These are phyloP conservation scores for Ammodytes marinus DNA, from an alignment of 2,113 vertebrate species.

Conservation along the genomic window DNA sequence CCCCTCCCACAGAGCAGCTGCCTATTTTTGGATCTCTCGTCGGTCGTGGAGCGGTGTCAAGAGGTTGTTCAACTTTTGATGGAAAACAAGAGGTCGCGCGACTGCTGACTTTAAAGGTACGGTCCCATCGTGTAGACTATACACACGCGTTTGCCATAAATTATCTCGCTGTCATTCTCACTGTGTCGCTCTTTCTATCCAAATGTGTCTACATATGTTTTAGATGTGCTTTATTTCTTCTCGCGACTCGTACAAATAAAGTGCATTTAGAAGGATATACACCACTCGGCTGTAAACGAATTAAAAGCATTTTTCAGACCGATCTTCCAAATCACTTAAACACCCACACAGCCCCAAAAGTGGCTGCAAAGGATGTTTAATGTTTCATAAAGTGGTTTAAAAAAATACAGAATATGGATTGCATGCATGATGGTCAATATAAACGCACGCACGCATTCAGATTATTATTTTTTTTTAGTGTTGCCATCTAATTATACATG, in stretches of 20 bases:
- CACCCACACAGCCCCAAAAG: slow-evolving; percentile 30
- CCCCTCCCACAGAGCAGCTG: slow-evolving; percentile 61
- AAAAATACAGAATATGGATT: slow-evolving; percentile 5
- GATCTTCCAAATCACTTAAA: slow-evolving; percentile 55
- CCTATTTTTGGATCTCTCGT: slow-evolving; percentile 78
- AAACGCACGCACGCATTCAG: slow-evolving; percentile 6
- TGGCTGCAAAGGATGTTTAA: slow-evolving; percentile 41
- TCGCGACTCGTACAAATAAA: slow-evolving; percentile 27
- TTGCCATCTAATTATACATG: slow-evolving; percentile 28
- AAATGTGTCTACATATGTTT: slow-evolving; percentile 3
- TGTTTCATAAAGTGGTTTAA: slow-evolving; percentile 38
- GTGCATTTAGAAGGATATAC: not conserved
- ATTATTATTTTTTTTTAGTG: slow-evolving; percentile 22
- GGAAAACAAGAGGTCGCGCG: slow-evolving; percentile 82
- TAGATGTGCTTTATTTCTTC: slow-evolving; percentile 21
- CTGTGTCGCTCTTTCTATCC: not conserved
- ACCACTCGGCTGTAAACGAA: slow-evolving; percentile 17
- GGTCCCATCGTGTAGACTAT: not conserved
- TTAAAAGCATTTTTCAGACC: slow-evolving; percentile 33
- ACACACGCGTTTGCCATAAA: not conserved
- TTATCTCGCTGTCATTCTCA: slow-evolving; percentile 8
- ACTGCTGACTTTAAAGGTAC: slow-evolving; percentile 87
- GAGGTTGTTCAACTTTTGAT: slow-evolving; percentile 85
- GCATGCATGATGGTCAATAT: slow-evolving; percentile 27
- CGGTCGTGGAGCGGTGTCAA: slow-evolving; percentile 76